phyloP scores from a whole-genome alignment of 2,797 vertebrate genomes.

The Numenius phaeopus region DNA sequence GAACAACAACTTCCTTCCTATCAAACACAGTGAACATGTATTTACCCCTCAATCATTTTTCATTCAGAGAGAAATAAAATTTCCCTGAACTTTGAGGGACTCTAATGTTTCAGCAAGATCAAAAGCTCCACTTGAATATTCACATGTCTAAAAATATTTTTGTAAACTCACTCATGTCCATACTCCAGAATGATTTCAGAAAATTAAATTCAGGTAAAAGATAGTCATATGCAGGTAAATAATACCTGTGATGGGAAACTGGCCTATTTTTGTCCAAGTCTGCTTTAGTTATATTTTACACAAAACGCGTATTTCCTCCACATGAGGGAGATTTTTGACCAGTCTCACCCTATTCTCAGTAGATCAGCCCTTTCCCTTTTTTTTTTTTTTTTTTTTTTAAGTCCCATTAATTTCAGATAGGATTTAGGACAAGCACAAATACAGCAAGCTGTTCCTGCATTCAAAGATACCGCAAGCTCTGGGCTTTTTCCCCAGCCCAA shows the following conservation, averaged over 20 bases:
- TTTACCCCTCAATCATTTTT: background rate
- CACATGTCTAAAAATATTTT: background rate
- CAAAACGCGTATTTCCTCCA: background rate
- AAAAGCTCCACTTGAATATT: background rate
- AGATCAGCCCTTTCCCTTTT: background rate
- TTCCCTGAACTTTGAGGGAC: background rate
- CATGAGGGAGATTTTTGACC: background rate
- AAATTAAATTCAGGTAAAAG: background rate
- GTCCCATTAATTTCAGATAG: background rate
- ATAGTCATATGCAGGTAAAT: background rate
- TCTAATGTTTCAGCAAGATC: background rate
- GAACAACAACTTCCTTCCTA: background rate
- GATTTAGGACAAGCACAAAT: background rate
- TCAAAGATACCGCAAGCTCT: background rate
- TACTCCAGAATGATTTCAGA: background rate
- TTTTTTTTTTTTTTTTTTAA: background rate
- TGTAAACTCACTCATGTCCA: background rate
- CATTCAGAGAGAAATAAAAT: background rate
- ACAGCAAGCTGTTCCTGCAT: background rate
- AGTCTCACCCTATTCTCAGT: background rate
- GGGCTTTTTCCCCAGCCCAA: background rate
- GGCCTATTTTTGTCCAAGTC: background rate
- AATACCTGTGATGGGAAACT: background rate
- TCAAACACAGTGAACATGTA: background rate
- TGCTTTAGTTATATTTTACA: background rate